A percentile compares a stretch with the other conserved stretches of the same genome.
Conservation (phyloP, 2,888 invertebrate species). For the Marasmarcha lunaedactyla region DNA sequence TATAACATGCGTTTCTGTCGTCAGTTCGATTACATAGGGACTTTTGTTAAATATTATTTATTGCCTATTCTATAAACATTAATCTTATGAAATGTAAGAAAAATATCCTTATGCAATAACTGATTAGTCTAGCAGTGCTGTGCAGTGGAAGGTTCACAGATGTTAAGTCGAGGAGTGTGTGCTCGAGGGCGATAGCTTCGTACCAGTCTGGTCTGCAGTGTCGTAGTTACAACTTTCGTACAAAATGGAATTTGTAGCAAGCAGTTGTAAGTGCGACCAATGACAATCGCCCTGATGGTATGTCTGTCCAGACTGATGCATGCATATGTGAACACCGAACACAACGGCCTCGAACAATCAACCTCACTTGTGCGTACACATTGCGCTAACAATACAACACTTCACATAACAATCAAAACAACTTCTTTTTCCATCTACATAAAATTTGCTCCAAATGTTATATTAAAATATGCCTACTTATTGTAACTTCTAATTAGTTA, state of each 20-base stretch:
- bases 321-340: background rate
- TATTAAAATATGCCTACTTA: conserved; percentile 70
- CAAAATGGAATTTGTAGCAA: background rate
- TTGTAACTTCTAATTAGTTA: conserved; percentile 69
- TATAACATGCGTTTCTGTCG: conserved; percentile 69
- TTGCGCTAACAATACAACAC: conserved; percentile 63
- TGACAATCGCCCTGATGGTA: conserved; percentile 4
- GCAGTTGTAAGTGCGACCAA: conserved; percentile 2
- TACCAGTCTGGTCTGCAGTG: too few species aligned
- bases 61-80: conserved; percentile 62
- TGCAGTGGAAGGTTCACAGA: conserved; percentile 41
- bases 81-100: conserved; percentile 66
- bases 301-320: background rate
- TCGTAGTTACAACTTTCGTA: background rate
- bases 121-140: conserved; percentile 68
- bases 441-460: conserved; percentile 70
- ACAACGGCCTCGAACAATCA: conserved; percentile 22
- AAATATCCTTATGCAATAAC: conserved; percentile 66
- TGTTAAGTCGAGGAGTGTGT: background rate
- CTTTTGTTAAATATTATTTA: conserved; percentile 66
- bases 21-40: conserved; percentile 71
- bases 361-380: conserved; percentile 62
- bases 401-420: conserved; percentile 67
- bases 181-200: background rate
- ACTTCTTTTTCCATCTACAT: conserved; percentile 63